These are phyloP conservation scores for Sycophaga agraensis DNA, from an alignment of 1,140 invertebrate species.

Conservation along the genomic window DNA sequence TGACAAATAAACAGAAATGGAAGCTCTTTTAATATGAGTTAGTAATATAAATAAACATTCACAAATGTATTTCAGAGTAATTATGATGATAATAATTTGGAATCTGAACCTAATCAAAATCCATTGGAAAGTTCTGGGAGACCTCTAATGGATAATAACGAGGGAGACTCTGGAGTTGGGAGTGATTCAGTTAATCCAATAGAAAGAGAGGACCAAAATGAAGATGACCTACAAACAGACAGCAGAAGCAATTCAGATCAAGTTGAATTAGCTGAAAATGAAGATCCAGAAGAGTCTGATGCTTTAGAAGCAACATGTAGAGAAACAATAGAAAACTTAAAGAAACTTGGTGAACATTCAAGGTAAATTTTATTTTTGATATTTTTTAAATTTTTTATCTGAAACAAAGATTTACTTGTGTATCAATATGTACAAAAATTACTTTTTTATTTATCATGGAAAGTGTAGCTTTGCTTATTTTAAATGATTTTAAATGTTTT, in stretches of 20 bases:
- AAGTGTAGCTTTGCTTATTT: no score
- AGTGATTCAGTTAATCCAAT: slow-evolving; percentile 54
- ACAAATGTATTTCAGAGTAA: slow-evolving; percentile 41
- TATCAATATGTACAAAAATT: no score
- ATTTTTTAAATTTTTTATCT: no score
- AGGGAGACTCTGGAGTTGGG: slow-evolving; percentile 55
- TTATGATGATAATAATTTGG: slow-evolving; percentile 43
- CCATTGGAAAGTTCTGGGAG: slow-evolving; percentile 49
- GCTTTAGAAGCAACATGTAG: slow-evolving; percentile 52
- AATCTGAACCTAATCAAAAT: slow-evolving; percentile 40
- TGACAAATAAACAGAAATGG: no score
- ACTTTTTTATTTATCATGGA: no score
- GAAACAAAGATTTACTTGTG: no score
- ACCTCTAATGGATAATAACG: slow-evolving; percentile 49
- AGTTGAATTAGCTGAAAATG: slow-evolving; percentile 37
- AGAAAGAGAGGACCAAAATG: slow-evolving; percentile 54
- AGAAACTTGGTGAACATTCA: slow-evolving; percentile 53
- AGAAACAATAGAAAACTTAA: slow-evolving; percentile 56
- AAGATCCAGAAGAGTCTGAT: slow-evolving; percentile 52
- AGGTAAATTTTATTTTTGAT: slow-evolving; percentile 39
- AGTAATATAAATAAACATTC: slow-evolving; percentile 3
- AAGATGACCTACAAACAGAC: slow-evolving; percentile 48
- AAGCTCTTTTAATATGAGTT: no score
- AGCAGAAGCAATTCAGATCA: slow-evolving; percentile 46
- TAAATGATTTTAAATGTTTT: background rate